phyloP scores from a whole-genome alignment of 1,140 invertebrate species.

The Prorops nasuta region DNA sequence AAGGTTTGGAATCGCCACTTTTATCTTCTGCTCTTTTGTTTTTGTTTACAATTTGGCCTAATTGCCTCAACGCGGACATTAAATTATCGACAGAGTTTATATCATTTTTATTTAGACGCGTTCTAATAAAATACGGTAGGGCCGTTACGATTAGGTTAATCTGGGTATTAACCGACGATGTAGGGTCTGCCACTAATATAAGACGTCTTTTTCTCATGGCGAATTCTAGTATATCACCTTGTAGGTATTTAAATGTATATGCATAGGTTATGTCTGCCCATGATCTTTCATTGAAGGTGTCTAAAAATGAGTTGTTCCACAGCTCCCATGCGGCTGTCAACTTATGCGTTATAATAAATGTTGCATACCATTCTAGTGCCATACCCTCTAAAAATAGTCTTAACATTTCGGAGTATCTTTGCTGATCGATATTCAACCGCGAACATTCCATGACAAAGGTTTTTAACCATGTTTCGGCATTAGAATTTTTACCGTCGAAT shows the following conservation, averaged over 20 bases:
- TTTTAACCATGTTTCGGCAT: conserved; percentile 6
- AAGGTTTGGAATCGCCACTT: conserved; percentile 4
- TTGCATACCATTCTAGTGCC: background rate
- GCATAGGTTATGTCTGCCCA: conserved; percentile 11
- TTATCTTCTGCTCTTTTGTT: background rate
- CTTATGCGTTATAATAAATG: background rate
- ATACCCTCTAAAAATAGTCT: conserved; percentile 7
- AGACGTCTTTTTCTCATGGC: conserved; percentile 14
- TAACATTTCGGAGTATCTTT: conserved; percentile 4
- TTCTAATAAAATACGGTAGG: conserved; percentile 6
- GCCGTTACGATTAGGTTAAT: conserved; percentile 14
- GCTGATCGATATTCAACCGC: background rate
- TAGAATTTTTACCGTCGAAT: conserved; percentile 10
- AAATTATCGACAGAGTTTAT: conserved; percentile 3
- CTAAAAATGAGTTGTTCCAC: conserved; percentile 6
- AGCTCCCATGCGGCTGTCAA: background rate
- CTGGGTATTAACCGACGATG: conserved; percentile 4
- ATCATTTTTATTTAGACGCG: conserved; percentile 1
- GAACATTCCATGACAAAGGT: conserved; percentile 8
- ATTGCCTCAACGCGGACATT: conserved; percentile 7
- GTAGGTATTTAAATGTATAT: conserved; percentile 7
- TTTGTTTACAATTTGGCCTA: conserved; percentile 4
- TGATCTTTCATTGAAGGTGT: background rate
- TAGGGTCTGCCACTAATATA: conserved; percentile 7
- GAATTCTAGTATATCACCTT: conserved; percentile 11